phyloP scores from a whole-genome alignment of 2,113 vertebrate genomes.

The Zootoca vivipara region DNA sequence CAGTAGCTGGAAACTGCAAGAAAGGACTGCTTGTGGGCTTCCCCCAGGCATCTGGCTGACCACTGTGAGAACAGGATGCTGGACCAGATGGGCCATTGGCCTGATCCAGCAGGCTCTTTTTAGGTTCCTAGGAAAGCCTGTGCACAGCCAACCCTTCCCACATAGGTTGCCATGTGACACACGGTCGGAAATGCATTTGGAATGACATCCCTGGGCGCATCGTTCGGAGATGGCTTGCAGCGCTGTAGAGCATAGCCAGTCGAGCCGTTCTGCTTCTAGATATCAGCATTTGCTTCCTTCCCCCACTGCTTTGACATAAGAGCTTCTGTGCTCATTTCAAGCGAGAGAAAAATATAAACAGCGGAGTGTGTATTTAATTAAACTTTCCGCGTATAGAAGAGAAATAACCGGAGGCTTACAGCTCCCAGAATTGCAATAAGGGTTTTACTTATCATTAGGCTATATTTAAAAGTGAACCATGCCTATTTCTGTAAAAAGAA shows the following conservation, averaged over 20 bases:
- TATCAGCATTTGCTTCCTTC: not conserved
- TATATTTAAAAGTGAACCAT: not conserved
- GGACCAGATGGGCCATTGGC: too few relatives aligned
- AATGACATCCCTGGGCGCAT: not conserved
- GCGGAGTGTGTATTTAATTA: not conserved
- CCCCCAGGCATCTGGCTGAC: too few relatives aligned
- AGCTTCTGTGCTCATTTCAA: not conserved
- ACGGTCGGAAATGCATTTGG: not conserved
- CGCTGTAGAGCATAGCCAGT: accelerated
- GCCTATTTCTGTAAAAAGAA: not conserved
- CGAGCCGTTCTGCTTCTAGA: not conserved
- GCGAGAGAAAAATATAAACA: not conserved
- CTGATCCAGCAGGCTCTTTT: too few relatives aligned
- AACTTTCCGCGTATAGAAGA: not conserved
- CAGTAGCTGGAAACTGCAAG: too few relatives aligned
- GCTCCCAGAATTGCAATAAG: not conserved
- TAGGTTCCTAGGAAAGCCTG: not conserved
- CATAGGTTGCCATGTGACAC: not conserved
- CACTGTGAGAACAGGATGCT: too few relatives aligned
- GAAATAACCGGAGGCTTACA: not conserved
- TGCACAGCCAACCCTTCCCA: not conserved
- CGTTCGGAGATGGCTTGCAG: accelerated
- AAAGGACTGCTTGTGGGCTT: too few relatives aligned
- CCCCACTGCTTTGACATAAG: not conserved
- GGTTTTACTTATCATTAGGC: not conserved